Conservation (phyloP, 2,113 vertebrate species). For the Oreochromis aureus region DNA sequence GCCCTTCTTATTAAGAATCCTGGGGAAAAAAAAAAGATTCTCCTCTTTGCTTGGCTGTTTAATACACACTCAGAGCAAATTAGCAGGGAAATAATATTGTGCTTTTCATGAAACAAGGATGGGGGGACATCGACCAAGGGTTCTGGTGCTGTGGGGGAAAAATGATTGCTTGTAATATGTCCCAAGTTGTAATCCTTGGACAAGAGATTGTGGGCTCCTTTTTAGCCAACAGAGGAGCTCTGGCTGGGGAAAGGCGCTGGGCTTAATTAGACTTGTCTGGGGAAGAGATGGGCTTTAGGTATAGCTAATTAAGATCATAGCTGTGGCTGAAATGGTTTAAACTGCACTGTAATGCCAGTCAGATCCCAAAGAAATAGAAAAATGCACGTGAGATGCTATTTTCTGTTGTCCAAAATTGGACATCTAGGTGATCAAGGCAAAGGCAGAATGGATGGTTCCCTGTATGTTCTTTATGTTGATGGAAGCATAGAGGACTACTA, state of each 20-base stretch:
- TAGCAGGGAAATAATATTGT: conserved; percentile 65
- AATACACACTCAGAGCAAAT: conserved; percentile 72
- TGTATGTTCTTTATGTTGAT: conserved; percentile 4
- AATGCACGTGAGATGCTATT: conserved; percentile 40
- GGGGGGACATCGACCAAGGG: neutral
- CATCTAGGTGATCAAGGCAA: conserved; percentile 8
- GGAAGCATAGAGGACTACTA: neutral
- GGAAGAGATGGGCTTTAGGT: conserved; percentile 73
- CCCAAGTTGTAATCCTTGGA: conserved; percentile 76
- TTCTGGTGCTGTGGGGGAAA: conserved; percentile 42
- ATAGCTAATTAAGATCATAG: conserved; percentile 80
- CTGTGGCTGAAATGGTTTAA: conserved; percentile 73
- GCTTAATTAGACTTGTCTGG: conserved; percentile 76
- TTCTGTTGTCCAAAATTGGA: conserved; percentile 39
- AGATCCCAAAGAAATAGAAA: conserved; percentile 58
- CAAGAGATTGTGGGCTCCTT: conserved; percentile 66
- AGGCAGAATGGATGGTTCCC: neutral
- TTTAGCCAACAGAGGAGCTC: conserved; percentile 61
- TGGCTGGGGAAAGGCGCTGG: conserved; percentile 64
- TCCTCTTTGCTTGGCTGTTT: conserved; percentile 69
- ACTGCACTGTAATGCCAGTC: conserved; percentile 64
- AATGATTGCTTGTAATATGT: conserved; percentile 77
- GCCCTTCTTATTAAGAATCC: conserved; percentile 57
- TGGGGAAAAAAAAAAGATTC: conserved; percentile 39
- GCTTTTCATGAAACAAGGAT: conserved; percentile 54